Conservation (phyloP, 2,113 vertebrate species). For the Pan troglodytes region NHGRI_mPanTro3-v2.1_pri NC_072411.2:39715001-39715500, state of each 20-base stretch:
- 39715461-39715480: background rate
- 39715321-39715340: background rate
- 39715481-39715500: background rate
- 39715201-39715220: background rate
- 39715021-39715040: background rate
- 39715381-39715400: background rate
- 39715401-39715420: background rate
- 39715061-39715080: background rate
- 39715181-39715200: background rate
- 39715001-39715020: background rate
- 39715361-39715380: background rate
- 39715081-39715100: background rate
- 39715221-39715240: background rate
- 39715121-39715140: background rate
- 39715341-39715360: background rate
- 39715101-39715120: rapidly evolving
- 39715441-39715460: constrained; percentile 3
- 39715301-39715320: background rate
- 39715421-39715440: background rate
- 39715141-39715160: background rate
- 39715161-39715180: background rate
- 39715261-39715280: background rate
- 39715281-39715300: background rate
- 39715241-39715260: background rate
- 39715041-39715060: background rate